Conservation (phyloP, 2,113 vertebrate species). For the Ageneiosus marmoratus region DNA sequence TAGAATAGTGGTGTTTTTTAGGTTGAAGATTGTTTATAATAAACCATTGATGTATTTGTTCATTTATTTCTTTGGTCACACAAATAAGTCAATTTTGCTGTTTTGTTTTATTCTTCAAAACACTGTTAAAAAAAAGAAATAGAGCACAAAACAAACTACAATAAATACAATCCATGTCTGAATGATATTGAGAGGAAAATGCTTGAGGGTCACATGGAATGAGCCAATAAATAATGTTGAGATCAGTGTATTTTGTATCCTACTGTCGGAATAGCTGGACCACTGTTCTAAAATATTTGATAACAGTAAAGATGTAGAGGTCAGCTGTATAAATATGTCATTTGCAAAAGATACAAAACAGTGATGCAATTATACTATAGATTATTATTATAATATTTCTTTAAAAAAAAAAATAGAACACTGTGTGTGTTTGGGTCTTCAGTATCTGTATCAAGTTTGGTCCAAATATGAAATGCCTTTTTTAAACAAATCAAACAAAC, state of each 20-base stretch:
- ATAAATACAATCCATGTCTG: slow-evolving; percentile 4
- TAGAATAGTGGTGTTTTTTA: not conserved
- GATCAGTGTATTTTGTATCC: not conserved
- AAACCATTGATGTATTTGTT: not conserved
- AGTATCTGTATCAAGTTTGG: slow-evolving; percentile 59
- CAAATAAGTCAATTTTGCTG: not conserved
- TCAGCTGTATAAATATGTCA: slow-evolving; percentile 53
- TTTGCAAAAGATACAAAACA: slow-evolving; percentile 62
- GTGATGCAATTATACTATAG: slow-evolving; percentile 53
- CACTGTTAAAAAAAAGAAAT: slow-evolving; percentile 5
- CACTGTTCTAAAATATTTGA: not conserved
- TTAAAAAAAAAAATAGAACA: slow-evolving; percentile 57
- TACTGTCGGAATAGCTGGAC: not conserved
- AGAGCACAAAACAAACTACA: slow-evolving; percentile 2
- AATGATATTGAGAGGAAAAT: slow-evolving; percentile 1
- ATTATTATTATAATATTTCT: slow-evolving; percentile 57
- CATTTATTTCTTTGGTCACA: not conserved
- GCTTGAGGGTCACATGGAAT: not conserved
- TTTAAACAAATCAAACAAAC: slow-evolving; percentile 57
- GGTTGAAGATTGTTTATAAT: not conserved
- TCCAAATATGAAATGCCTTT: slow-evolving; percentile 64
- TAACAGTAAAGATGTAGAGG: slow-evolving; percentile 35
- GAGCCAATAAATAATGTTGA: not conserved
- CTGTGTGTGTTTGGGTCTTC: slow-evolving; percentile 35
- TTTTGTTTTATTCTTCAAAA: not conserved